These are phyloP conservation scores for Rattus norvegicus DNA, from an alignment of 2,113 vertebrate genomes.

Conservation along the genomic window DNA sequence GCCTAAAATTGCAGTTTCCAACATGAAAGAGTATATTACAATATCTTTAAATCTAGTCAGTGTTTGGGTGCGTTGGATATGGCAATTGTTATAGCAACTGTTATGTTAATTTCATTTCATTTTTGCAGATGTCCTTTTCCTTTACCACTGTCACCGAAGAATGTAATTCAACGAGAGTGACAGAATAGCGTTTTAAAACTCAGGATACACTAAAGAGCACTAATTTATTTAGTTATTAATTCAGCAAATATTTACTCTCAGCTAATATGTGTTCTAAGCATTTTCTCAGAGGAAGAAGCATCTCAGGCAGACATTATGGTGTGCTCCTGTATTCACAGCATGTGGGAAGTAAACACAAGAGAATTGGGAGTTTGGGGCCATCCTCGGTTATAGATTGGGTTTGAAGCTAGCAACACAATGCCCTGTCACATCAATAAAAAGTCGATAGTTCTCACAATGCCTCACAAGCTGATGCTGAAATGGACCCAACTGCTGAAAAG, in stretches of 20 bases:
- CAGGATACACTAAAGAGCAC: neutral
- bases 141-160: neutral
- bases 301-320: neutral
- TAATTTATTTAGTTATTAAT: neutral
- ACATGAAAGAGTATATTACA: conserved; percentile 4
- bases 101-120: neutral
- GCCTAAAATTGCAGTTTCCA: conserved; percentile 50
- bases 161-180: neutral
- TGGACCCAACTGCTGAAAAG: neutral
- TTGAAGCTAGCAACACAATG: neutral
- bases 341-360: neutral
- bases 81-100: neutral
- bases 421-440: neutral
- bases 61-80: neutral
- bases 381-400: neutral
- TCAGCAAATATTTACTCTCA: neutral
- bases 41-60: conserved; percentile 4
- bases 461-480: neutral
- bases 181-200: neutral
- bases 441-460: neutral
- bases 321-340: neutral
- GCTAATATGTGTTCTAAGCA: neutral
- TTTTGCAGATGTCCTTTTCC: neutral
- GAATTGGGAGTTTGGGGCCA: neutral
- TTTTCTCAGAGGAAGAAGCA: neutral